Percentiles rank a stretch among this genome's conserved stretches.
These are phyloP conservation scores for Drosophila kuntzei DNA, from an alignment of 2,888 invertebrate species.

Conservation along the genomic window DNA sequence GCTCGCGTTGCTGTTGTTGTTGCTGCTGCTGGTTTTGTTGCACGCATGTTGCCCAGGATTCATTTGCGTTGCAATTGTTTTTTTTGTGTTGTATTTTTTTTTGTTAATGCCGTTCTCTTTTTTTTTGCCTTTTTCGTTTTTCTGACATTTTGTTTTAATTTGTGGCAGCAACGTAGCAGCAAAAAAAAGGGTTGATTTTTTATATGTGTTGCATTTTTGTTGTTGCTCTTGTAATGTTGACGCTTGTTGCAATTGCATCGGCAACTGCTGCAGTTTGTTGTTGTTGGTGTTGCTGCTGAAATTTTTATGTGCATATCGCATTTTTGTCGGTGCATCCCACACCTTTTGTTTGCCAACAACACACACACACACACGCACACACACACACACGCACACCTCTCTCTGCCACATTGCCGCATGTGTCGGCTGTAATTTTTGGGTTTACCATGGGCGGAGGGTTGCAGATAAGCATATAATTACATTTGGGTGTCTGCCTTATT, in stretches of 20 bases:
- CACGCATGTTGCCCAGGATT: conserved; percentile 75
- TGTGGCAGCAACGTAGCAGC: conserved; percentile 63
- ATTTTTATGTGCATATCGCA: conserved; percentile 74
- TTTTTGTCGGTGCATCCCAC: conserved; percentile 79
- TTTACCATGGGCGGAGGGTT: conserved; percentile 18
- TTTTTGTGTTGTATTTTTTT: conserved; percentile 25
- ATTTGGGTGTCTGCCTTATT: conserved; percentile 25
- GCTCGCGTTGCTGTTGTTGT: conserved; percentile 42
- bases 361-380: conserved; percentile 25
- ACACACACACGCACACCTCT: conserved; percentile 7
- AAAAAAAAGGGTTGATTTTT: conserved; percentile 79
- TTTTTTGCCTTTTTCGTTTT: conserved; percentile 59
- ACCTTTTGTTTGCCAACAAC: conserved; percentile 58
- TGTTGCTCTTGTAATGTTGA: conserved; percentile 68
- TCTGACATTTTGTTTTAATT: conserved; percentile 83
- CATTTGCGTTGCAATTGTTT: conserved; percentile 61
- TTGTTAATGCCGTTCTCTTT: conserved; percentile 49
- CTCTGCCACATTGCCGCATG: conserved; percentile 34
- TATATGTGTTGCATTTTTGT: conserved; percentile 61
- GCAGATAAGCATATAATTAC: conserved; percentile 33
- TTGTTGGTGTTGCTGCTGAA: conserved; percentile 52
- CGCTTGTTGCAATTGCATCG: conserved; percentile 70
- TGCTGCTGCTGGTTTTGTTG: conserved; percentile 64
- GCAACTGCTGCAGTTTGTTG: conserved; percentile 50
- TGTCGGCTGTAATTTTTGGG: conserved; percentile 49